Evolutionary conservation across 2,888 invertebrate species (phyloP).

Genomic region (Dendrolimus houi): DNA sequence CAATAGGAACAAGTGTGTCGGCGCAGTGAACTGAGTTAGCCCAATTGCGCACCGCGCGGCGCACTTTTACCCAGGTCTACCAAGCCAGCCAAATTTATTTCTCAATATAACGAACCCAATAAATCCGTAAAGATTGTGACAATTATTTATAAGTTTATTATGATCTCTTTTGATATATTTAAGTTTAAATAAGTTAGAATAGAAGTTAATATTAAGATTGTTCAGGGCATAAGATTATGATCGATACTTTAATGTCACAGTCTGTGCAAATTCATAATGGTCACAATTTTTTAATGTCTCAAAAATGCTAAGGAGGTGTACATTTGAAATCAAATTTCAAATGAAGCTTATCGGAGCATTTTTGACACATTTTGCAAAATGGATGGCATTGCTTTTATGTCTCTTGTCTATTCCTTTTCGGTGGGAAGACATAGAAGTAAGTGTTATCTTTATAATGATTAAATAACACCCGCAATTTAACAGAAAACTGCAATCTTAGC

Average conservation of each 20-base stretch:
- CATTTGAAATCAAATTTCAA: slow-evolving; percentile 54
- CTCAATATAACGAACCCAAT: too few relatives aligned
- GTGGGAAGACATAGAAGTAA: slow-evolving; percentile 28
- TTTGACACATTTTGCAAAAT: slow-evolving; percentile 34
- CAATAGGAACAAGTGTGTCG: too few relatives aligned
- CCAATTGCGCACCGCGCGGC: too few relatives aligned
- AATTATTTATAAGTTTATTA: slow-evolving; percentile 70
- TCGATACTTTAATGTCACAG: slow-evolving; percentile 14
- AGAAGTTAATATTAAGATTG: slow-evolving; percentile 25
- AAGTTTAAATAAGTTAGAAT: slow-evolving; percentile 49
- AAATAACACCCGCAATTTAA: slow-evolving; percentile 7
- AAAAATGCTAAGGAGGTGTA: slow-evolving; percentile 24
- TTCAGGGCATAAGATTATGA: slow-evolving; percentile 13
- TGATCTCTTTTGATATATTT: slow-evolving; percentile 73
- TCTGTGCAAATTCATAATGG: slow-evolving; percentile 19
- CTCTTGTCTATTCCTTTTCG: slow-evolving; percentile 22
- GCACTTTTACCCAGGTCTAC: too few relatives aligned
- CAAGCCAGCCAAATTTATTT: too few relatives aligned
- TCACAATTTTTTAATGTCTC: slow-evolving; percentile 39
- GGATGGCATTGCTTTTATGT: slow-evolving; percentile 22
- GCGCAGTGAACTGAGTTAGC: too few relatives aligned
- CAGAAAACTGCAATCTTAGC: slow-evolving; percentile 26
- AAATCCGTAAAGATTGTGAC: slow-evolving; percentile 40
- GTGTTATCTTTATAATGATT: slow-evolving; percentile 6
- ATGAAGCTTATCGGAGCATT: slow-evolving; percentile 26